phyloP scores from a whole-genome alignment of 2,888 invertebrate species.

The Leptopilina syphax region DNA sequence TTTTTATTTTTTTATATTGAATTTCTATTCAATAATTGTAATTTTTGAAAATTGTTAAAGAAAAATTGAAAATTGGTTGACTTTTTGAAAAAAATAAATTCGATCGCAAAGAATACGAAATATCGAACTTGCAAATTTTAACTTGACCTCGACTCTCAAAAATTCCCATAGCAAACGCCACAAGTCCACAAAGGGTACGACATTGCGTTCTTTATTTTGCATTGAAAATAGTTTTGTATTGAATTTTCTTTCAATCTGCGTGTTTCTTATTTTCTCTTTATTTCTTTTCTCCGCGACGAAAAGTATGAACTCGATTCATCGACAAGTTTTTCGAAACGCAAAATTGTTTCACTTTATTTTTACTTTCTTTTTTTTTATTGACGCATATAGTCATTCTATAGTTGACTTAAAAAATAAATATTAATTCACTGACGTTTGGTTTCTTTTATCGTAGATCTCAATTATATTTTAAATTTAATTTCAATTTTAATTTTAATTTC shows the following conservation, averaged over 20 bases:
- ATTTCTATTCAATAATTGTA: too few relatives aligned
- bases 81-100: neutral
- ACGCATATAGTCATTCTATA: neutral
- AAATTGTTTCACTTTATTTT: neutral
- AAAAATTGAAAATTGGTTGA: too few relatives aligned
- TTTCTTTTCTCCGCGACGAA: constrained; percentile 17
- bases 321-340: neutral
- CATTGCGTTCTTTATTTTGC: constrained; percentile 33
- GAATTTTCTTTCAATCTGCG: constrained; percentile 29
- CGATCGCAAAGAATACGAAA: neutral
- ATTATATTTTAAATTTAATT: too few relatives aligned
- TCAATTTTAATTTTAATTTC: too few relatives aligned
- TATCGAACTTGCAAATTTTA: constrained; percentile 4
- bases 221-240: constrained; percentile 40
- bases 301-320: constrained; percentile 40
- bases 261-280: constrained; percentile 15
- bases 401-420: neutral
- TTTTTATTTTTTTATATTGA: too few relatives aligned
- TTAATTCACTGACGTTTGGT: neutral
- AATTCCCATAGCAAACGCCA: constrained; percentile 34
- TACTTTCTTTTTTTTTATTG: neutral
- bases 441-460: neutral
- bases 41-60: too few relatives aligned
- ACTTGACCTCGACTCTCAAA: constrained; percentile 25
- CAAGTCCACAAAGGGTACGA: constrained; percentile 29